Evolutionary conservation across 2,888 invertebrate species (phyloP), one percentile per base, ranked within the genome.

Genomic region (Rhagonycha fulva): DNA sequence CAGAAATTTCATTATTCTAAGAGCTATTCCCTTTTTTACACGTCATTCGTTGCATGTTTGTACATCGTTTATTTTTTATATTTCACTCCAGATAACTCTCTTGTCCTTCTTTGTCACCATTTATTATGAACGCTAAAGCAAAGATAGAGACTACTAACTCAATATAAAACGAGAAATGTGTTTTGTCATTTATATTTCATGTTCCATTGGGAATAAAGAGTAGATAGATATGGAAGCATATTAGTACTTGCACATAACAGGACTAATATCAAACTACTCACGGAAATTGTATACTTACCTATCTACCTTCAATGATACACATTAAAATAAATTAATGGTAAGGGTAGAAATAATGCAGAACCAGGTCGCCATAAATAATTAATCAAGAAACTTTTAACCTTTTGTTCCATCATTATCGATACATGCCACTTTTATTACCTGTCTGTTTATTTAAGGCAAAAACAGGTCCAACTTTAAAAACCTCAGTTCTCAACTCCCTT

Each of bases 1-100:
- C 78, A 78, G 79, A 80, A 80, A 80, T 80, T 80, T 80, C 80
- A 80, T 80, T 80, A 80, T 80, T 80, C 78, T 79, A 78, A 80
- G 80, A 80, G 80, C 78, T 76, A 77, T 78, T 80, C 77, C 77
- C 80, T 80, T 80, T 78, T 78, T 78, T 78, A 78, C 78, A 78
- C 78, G 78, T 78, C 78, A 76, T 78, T 78, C 78, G 78, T 78
- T 78, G 78, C 78, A 78, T 78, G 78, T 76, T 76, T 75, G 78
- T 76, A 71, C 76, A 76, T 78, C 75, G 74, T 78, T 74, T 76
- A 78, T 78, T 78, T 76, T 78, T 76, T 78, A 77, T 75, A 69
- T 74, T 76, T 76, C 66, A 69, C 60, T 68, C 47, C 32, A 23
- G 60, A 10, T 19, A 60, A 62, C 32, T 71, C 68, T 68, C 14